A percentile compares a stretch with the other conserved stretches of the same genome.
Conservation (phyloP, 23 tunicate species). For the Trididemnum nubilum region DNA sequence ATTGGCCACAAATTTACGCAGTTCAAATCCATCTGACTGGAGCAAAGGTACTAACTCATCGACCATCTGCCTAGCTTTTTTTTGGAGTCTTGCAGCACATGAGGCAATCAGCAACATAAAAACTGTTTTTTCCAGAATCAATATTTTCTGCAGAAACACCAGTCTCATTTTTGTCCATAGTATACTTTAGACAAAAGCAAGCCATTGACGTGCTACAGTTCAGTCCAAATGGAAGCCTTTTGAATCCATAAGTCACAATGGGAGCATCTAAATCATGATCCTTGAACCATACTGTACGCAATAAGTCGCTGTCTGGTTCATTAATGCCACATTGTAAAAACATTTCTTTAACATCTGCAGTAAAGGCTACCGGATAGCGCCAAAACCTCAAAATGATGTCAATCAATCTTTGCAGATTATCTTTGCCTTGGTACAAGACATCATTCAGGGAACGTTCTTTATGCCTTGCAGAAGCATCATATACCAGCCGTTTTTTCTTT, state of each 20-base stretch:
- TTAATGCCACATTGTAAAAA: constrained; percentile 17
- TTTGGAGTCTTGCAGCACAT: neutral
- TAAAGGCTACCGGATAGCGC: constrained; percentile 1
- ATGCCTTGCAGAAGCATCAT: constrained; percentile 30
- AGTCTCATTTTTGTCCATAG: neutral
- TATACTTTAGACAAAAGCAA: neutral
- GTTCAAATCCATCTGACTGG: constrained; percentile 7
- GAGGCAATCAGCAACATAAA: constrained; percentile 24
- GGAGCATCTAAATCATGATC: constrained; percentile 9
- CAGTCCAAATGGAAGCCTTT: constrained; percentile 20
- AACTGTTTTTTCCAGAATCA: neutral
- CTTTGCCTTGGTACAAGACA: constrained; percentile 9
- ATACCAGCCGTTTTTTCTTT: constrained; percentile 10
- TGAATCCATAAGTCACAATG: constrained; percentile 14
- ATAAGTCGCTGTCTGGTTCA: neutral
- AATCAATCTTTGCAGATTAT: neutral
- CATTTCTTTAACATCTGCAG: constrained; percentile 4
- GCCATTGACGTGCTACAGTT: constrained; percentile 22
- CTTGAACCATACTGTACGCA: constrained; percentile 5
- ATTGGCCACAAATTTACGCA: neutral
- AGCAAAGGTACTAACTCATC: constrained; percentile 10
- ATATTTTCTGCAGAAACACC: neutral
- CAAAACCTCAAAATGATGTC: constrained; percentile 13
- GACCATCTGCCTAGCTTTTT: neutral
- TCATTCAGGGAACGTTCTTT: neutral